These are phyloP conservation scores for Emydoidea blandingii DNA, from an alignment of 2,797 vertebrate species.

Conservation along the genomic window DNA sequence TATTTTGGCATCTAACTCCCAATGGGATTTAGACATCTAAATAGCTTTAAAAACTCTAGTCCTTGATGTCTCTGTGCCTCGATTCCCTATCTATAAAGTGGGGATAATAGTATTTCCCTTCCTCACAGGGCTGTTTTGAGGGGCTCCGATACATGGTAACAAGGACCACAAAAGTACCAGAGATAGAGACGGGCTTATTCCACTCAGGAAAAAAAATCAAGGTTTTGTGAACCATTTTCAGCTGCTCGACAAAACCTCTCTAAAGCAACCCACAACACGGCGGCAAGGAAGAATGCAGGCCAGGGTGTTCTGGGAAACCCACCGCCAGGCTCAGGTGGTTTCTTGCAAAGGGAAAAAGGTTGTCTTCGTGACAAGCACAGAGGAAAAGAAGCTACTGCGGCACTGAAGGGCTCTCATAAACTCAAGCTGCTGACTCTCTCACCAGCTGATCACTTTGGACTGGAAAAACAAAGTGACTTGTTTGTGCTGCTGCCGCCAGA, in stretches of 20 bases:
- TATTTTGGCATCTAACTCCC: neutral
- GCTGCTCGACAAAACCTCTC: neutral
- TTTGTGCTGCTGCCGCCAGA: neutral
- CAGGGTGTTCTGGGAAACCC: constrained; percentile 31
- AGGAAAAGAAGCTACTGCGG: neutral
- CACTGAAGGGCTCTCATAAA: constrained; percentile 30
- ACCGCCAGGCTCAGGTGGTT: constrained; percentile 16
- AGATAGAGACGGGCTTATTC: neutral
- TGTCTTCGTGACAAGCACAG: constrained; percentile 43
- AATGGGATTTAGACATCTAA: neutral
- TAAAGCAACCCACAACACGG: neutral
- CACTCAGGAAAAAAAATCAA: neutral
- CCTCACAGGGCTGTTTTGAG: neutral
- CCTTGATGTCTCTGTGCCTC: neutral
- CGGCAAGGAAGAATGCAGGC: neutral
- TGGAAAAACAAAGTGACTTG: neutral
- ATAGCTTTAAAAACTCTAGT: neutral
- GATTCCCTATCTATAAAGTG: neutral
- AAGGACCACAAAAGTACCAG: neutral
- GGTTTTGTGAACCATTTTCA: neutral
- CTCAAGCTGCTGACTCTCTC: constrained; percentile 46
- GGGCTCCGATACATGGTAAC: neutral
- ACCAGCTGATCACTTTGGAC: neutral
- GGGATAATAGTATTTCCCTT: neutral
- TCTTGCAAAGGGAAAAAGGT: constrained; percentile 64